phyloP scores from a whole-genome alignment of 2,888 invertebrate genomes.

The Drosophila acutilabella region DNA sequence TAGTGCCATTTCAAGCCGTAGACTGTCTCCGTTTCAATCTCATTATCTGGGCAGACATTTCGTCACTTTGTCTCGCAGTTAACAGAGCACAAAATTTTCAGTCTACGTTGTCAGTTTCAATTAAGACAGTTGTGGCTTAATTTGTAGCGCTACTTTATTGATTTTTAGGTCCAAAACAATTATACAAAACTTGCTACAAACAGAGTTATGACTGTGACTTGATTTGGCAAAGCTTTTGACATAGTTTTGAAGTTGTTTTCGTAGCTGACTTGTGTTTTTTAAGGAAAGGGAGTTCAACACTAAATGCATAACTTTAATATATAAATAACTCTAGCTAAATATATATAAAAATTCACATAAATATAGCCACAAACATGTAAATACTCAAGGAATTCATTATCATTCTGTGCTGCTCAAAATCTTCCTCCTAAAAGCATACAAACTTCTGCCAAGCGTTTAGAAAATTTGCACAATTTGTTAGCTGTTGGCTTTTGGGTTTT shows the following conservation, averaged over 20 bases:
- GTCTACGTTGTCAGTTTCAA: slow-evolving; percentile 37
- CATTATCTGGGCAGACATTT: slow-evolving; percentile 7
- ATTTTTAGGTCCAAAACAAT: slow-evolving; percentile 21
- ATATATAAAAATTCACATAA: no score
- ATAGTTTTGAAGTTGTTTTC: background rate
- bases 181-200: background rate
- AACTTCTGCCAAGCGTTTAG: background rate
- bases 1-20: no score
- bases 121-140: slow-evolving; percentile 23
- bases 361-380: no score
- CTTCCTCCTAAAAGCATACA: background rate
- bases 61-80: slow-evolving; percentile 20
- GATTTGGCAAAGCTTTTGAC: background rate
- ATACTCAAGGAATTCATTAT: background rate
- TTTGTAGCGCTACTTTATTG: slow-evolving; percentile 1
- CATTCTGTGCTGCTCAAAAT: background rate
- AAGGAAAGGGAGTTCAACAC: no score
- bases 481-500: slow-evolving; percentile 1
- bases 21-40: background rate
- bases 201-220: background rate
- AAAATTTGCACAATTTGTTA: slow-evolving; percentile 5
- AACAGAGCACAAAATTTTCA: slow-evolving; percentile 28
- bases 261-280: no score
- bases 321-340: no score
- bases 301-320: no score